These are phyloP conservation scores for Spatulosminthurus flaviceps DNA, from an alignment of 2,888 invertebrate species.

Conservation along the genomic window DNA sequence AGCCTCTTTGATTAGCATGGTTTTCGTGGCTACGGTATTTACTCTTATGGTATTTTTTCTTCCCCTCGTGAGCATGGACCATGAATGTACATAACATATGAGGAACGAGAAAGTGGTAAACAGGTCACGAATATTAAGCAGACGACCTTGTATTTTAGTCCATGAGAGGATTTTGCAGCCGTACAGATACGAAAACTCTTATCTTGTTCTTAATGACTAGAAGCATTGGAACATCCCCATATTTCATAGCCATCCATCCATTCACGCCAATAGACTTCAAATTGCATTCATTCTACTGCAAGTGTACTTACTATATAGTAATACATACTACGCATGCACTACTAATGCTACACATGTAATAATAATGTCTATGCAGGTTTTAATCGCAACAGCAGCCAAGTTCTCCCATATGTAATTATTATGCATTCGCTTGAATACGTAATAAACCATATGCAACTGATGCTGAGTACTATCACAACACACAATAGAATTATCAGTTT, in stretches of 20 bases:
- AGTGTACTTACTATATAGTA: background rate
- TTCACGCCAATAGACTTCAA: constrained; percentile 46
- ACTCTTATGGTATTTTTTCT: background rate
- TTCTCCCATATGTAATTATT: no score
- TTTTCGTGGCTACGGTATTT: constrained; percentile 9
- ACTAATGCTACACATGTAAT: no score
- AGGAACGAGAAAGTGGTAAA: constrained; percentile 46
- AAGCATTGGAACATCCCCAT: constrained; percentile 35
- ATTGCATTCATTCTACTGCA: constrained; percentile 32
- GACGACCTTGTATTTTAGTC: constrained; percentile 52
- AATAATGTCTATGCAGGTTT: no score
- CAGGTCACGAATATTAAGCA: constrained; percentile 54
- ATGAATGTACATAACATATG: constrained; percentile 12
- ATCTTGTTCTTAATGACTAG: constrained; percentile 38
- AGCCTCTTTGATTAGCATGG: background rate
- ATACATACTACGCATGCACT: background rate
- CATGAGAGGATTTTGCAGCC: constrained; percentile 41
- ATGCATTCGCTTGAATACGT: no score
- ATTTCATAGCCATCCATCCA: constrained; percentile 46
- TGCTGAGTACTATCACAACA: no score
- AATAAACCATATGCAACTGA: no score
- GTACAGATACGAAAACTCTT: background rate
- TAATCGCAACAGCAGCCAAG: no score
- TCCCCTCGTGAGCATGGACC: constrained; percentile 7
- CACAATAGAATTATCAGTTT: no score